Conservation (phyloP, 2,797 vertebrate genomes). For the Eleutherodactylus coqui region DNA sequence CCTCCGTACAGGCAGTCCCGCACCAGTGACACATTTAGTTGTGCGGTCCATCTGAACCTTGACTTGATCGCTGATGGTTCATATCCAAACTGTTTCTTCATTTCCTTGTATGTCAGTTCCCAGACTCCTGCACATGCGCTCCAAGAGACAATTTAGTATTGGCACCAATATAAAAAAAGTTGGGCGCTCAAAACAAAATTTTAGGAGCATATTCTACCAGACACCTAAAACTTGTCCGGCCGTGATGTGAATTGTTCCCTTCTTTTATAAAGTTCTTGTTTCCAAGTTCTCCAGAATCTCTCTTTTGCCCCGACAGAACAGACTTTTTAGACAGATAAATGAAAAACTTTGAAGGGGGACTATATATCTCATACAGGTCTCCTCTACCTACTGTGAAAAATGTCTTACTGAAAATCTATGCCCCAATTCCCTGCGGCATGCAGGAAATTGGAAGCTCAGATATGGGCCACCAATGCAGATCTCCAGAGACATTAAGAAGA, state of each 20-base stretch:
- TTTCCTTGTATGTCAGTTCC: neutral
- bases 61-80: neutral
- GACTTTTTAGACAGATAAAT: too few species aligned
- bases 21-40: neutral
- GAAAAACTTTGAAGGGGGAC: neutral
- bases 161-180: neutral
- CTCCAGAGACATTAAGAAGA: neutral
- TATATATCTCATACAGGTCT: neutral
- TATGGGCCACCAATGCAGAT: neutral
- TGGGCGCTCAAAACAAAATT: neutral
- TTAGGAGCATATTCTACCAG: neutral
- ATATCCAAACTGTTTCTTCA: neutral
- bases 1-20: too few species aligned
- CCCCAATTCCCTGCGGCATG: neutral
- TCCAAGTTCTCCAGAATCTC: neutral
- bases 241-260: too few species aligned
- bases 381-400: too few species aligned
- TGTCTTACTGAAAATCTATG: neutral
- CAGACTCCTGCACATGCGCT: neutral
- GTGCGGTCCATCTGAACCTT: neutral
- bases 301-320: neutral
- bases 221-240: neutral
- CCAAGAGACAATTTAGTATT: too few species aligned
- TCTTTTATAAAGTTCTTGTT: too few species aligned
- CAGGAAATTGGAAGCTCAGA: neutral